Percentiles rank a stretch among this genome's conserved stretches.
phyloP scores from a whole-genome alignment of 2,113 vertebrate genomes.

The Elachura formosa region DNA sequence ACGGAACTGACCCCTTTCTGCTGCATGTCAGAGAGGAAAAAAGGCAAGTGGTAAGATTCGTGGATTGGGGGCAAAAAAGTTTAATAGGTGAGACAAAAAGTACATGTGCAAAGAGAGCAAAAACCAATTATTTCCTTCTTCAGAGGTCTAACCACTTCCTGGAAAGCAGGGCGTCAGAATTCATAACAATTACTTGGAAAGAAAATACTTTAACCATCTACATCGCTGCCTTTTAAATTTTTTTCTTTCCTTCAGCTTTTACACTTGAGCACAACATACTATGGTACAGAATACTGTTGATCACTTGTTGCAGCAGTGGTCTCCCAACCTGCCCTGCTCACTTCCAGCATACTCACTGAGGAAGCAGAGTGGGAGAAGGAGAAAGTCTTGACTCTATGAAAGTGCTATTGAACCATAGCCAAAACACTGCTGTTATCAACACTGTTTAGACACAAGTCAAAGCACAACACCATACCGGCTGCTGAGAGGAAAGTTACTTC shows the following conservation, averaged over 20 bases:
- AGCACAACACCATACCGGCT: neutral
- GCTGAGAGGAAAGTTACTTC: neutral
- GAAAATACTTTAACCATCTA: neutral
- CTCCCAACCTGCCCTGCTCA: neutral
- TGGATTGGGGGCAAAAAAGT: neutral
- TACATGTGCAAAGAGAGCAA: neutral
- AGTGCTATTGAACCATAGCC: neutral
- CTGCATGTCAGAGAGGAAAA: neutral
- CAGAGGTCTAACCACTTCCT: neutral
- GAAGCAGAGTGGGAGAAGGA: neutral
- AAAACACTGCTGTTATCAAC: neutral
- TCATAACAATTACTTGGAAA: neutral
- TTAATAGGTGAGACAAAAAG: neutral
- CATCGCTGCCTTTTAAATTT: accelerated
- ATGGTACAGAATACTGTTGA: neutral
- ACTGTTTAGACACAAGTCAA: neutral
- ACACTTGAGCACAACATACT: neutral
- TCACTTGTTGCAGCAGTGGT: neutral
- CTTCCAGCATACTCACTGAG: neutral
- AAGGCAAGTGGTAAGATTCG: accelerated
- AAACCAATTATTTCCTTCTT: neutral
- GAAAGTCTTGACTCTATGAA: neutral
- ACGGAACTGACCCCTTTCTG: neutral
- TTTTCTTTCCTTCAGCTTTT: neutral
- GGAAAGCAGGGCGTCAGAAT: neutral